Percentiles rank a stretch among this genome's conserved stretches.
Conservation (phyloP, 2,888 invertebrate species). For the Mycalesis mineus region DNA sequence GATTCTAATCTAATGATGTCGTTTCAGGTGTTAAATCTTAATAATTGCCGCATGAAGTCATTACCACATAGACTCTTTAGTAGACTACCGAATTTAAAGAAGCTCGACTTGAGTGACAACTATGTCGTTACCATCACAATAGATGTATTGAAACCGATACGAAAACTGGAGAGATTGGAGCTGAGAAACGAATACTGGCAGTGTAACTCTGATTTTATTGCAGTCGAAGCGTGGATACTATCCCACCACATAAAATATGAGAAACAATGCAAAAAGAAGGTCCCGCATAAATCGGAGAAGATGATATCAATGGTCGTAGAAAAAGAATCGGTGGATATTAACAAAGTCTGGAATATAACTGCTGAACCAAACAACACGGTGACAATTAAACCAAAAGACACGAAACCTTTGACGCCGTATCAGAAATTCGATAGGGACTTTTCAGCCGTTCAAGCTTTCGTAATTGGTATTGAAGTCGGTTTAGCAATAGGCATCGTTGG, state of each 20-base stretch:
- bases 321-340: constrained; percentile 48
- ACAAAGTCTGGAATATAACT: constrained; percentile 63
- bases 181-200: constrained; percentile 77
- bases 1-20: neutral
- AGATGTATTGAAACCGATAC: constrained; percentile 66
- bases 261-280: constrained; percentile 61
- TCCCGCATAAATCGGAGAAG: constrained; percentile 75
- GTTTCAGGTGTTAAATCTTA: constrained; percentile 77
- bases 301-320: constrained; percentile 70
- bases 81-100: constrained; percentile 74
- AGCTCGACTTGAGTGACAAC: constrained; percentile 80
- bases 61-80: constrained; percentile 72
- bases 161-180: constrained; percentile 70
- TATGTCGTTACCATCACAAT: constrained; percentile 74
- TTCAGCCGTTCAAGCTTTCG: constrained; percentile 63
- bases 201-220: constrained; percentile 69
- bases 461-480: constrained; percentile 66
- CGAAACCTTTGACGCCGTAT: constrained; percentile 50
- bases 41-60: constrained; percentile 77
- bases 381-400: constrained; percentile 30
- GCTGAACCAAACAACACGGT: constrained; percentile 37
- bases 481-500: constrained; percentile 62
- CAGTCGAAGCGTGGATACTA: constrained; percentile 61
- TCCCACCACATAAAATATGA: constrained; percentile 61
- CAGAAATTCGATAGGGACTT: constrained; percentile 65